A percentile compares a stretch with the other conserved stretches of the same genome.
Evolutionary conservation across 2,113 vertebrate species (phyloP).

Genomic region (Carassius carassius): DNA sequence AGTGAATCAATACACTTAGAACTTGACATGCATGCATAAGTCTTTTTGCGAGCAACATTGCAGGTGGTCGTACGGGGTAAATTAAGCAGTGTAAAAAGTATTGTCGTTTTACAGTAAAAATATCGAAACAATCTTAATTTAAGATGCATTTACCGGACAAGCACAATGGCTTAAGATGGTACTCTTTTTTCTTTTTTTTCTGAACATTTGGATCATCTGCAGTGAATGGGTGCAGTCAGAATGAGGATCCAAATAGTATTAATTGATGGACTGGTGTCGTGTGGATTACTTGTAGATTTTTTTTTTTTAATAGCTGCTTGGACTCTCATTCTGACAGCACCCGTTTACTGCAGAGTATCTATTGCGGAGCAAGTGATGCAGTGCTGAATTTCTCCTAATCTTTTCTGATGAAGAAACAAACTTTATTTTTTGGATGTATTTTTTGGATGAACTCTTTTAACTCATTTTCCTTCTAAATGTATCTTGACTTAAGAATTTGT

Average conservation of each 20-base stretch:
- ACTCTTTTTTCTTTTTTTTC: neutral
- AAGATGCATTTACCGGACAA: neutral
- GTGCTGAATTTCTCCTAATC: neutral
- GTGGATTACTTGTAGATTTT: too few relatives aligned
- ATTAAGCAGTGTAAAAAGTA: neutral
- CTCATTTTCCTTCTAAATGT: neutral
- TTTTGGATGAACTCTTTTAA: neutral
- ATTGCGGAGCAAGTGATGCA: neutral
- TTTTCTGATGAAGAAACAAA: too few relatives aligned
- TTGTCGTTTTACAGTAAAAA: neutral
- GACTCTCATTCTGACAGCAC: neutral
- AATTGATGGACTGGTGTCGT: too few relatives aligned
- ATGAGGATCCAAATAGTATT: neutral
- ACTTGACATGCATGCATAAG: neutral
- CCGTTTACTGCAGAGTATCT: neutral
- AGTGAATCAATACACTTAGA: slow-evolving; percentile 15
- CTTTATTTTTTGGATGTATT: too few relatives aligned
- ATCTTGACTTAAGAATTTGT: too few relatives aligned
- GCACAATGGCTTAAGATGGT: neutral
- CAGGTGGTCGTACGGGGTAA: neutral
- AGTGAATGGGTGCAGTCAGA: neutral
- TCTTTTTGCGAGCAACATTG: neutral
- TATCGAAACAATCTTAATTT: neutral
- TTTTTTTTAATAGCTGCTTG: neutral
- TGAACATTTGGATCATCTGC: neutral